Percentiles rank a stretch among this genome's conserved stretches.
Evolutionary conservation across 2,797 vertebrate species (phyloP).

Genomic region (Hyperoplus lanceolatus): DNA sequence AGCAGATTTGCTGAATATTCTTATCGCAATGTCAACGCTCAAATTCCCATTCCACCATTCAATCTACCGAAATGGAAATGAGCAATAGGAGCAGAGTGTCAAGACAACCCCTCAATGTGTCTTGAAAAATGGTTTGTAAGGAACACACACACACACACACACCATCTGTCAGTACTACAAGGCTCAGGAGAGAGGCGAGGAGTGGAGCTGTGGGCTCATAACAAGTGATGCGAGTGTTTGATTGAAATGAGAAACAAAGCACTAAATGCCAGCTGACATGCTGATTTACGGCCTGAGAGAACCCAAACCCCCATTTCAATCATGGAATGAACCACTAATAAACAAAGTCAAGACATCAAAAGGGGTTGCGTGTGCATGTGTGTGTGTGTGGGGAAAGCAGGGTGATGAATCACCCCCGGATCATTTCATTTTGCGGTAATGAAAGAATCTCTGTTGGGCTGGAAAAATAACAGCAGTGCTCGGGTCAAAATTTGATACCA

Average conservation of each 20-base stretch:
- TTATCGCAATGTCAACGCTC: slow-evolving; percentile 45
- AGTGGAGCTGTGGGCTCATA: slow-evolving; percentile 76
- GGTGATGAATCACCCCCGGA: slow-evolving; percentile 75
- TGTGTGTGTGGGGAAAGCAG: slow-evolving; percentile 37
- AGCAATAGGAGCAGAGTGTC: slow-evolving; percentile 57
- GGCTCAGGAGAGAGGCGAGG: slow-evolving; percentile 69
- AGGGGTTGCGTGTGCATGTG: slow-evolving; percentile 55
- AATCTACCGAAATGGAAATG: slow-evolving; percentile 71
- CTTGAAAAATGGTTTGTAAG: slow-evolving; percentile 75
- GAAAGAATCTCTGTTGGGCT: slow-evolving; percentile 64
- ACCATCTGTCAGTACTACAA: slow-evolving; percentile 83
- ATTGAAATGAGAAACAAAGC: slow-evolving; percentile 90
- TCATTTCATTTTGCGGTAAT: slow-evolving; percentile 76
- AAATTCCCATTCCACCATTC: slow-evolving; percentile 53
- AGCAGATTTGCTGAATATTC: slow-evolving; percentile 13
- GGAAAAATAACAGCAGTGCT: slow-evolving; percentile 10
- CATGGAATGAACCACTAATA: slow-evolving; percentile 87
- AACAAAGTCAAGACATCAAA: slow-evolving; percentile 82
- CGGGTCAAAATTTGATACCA: slow-evolving; percentile 30
- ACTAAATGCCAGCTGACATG: slow-evolving; percentile 85
- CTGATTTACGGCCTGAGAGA: slow-evolving; percentile 83
- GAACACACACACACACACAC: slow-evolving; percentile 48
- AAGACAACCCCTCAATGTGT: slow-evolving; percentile 42
- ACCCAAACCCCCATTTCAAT: slow-evolving; percentile 86
- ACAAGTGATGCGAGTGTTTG: slow-evolving; percentile 83